Evolutionary conservation across 1,140 invertebrate genomes (phyloP), one percentile per base, ranked within the genome.

Genomic region (Bicyclus anynana): DNA sequence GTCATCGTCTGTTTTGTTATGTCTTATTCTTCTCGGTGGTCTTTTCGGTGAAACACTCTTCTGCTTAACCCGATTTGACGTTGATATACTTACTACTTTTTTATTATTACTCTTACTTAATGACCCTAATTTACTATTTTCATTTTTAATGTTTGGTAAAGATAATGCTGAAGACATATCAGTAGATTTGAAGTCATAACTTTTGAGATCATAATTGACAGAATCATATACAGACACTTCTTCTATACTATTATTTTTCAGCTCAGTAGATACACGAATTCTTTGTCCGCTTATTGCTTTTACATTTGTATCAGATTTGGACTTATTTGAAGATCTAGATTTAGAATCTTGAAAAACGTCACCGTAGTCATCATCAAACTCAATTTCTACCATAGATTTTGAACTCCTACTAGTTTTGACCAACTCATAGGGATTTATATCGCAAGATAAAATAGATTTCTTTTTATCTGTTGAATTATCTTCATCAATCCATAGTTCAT

Each of bases 361-460:
- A 48, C 65, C 73, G 72, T 72, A 88, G 20, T 83, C 79, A 63
- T 87, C 84, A 56, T 85, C 82, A 62, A 86, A 84, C 54, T 84
- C 83, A 54, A 84, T 79, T 70, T 84, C 80, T 10, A 69, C 77
- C 61, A 80, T 62, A 16, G 81, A 84, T 46, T 84, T 87, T 5
- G 72, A 75, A 56, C 23, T 65, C 14, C 78, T 80, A 47, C 72
- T 76, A 53, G 79, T 78, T 59, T 92, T 92, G 49, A 96, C 92
- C 58, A 97, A 84, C 47, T 95, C 94, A 69, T 97, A 97, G 4
- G 95, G 94, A 84, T 95, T 96, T 10, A 96, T 94, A 73, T 96
- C 92, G 80, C 95, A 96, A 69, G 95, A 94, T 12, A 97, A 86
- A 58, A 97, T 97, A 14, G 94, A 96, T 44, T 92, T 91, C 53